Base-by-base conservation (phyloP, 2,113 vertebrate species). In the Nyctibius bracteatus region DNA sequence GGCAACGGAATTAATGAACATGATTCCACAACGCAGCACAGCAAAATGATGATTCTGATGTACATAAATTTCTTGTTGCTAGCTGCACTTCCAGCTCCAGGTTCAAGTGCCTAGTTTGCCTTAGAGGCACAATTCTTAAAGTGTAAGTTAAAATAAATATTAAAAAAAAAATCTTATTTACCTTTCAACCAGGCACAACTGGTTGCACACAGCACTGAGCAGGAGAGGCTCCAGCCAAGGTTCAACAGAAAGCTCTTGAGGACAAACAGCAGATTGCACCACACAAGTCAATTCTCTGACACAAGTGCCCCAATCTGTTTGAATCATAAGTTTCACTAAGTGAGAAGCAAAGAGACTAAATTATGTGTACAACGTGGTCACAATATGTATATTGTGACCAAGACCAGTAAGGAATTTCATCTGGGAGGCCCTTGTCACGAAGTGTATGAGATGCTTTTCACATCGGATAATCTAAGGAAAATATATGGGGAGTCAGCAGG, bases 231-330 rank as follows among this genome's bases (percentile, higher is more conserved):
- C 27, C 5, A 7, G 39, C 16, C 27, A 70, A 68, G 66, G 72
- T 31, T 71, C 43, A 66, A 27, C 39, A 61, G 80, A 81, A 78
- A 37, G 80, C 51, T 96, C 67, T 80, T 54, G 51, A 91, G 25
- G 15, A 81, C 37, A 92, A 87, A 47, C 55, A 81, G 68, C 15
- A 74, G 51, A 70, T 57, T 79, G 65, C 93, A 63, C 28, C n/a
- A 90, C 47, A 51, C 14, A 93, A 95, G 77, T 33, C 12, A 92
- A n/a, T 82, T 92, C 58, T 83, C 94, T 95, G 1, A 21, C 23
- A 73, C 16, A 81, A 21, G 22, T 70, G 8, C 8, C 37, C 24
- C n/a, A 57, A 28, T 35, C 30, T 57, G 11, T 78, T 49, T 73
- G 31, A 66, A 49, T 54, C 24, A n/a, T 21, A 24, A 47, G 4